Evolutionary conservation across 2,888 invertebrate species (phyloP).

Genomic region (Chouioia cunea): DNA sequence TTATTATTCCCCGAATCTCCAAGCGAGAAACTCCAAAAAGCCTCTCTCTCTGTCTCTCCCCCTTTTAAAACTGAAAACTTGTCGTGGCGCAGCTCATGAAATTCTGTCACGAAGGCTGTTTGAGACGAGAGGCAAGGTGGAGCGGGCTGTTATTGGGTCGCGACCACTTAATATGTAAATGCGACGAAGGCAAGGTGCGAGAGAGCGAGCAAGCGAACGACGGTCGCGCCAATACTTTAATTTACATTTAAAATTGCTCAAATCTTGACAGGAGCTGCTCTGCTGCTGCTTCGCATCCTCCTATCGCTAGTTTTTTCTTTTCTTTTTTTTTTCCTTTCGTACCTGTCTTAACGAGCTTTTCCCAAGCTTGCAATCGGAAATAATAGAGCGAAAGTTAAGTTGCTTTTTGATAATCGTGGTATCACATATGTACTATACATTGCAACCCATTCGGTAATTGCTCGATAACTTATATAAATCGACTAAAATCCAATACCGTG

Average conservation of each 20-base stretch:
- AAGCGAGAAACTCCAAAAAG: no score
- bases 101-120: constrained; percentile 43
- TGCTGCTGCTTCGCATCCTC: constrained; percentile 38
- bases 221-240: constrained; percentile 66
- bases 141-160: constrained; percentile 64
- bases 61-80: constrained; percentile 20
- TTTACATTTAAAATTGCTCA: constrained; percentile 68
- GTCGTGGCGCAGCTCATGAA: constrained; percentile 38
- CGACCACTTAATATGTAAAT: constrained; percentile 68
- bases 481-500: no score
- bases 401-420: no score
- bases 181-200: constrained; percentile 50
- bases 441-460: no score
- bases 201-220: no score
- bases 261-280: constrained; percentile 60
- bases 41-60: background rate
- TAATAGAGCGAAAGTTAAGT: no score
- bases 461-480: no score
- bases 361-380: no score
- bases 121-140: constrained; percentile 3
- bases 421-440: no score
- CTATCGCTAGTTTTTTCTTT: constrained; percentile 31
- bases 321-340: constrained; percentile 5
- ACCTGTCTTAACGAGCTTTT: constrained; percentile 9
- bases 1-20: no score